Conservation (phyloP, 2,888 invertebrate genomes). For the Eilema griseolum region DNA sequence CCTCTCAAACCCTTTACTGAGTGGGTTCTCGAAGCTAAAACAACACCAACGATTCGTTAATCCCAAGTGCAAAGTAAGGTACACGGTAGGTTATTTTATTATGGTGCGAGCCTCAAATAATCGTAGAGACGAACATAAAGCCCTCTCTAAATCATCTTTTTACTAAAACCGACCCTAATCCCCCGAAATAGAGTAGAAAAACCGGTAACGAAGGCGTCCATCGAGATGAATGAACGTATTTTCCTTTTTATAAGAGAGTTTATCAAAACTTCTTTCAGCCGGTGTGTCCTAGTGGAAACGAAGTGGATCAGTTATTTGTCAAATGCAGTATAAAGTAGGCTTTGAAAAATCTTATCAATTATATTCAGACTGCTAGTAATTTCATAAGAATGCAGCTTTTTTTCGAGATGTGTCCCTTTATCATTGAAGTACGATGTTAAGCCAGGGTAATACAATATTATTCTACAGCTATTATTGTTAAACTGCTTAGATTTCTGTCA, state of each 20-base stretch:
- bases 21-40: background rate
- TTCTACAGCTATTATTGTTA: background rate
- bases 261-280: background rate
- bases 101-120: background rate
- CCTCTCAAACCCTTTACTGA: background rate
- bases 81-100: background rate
- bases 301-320: constrained; percentile 8
- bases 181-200: background rate
- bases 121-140: background rate
- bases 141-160: background rate
- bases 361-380: background rate
- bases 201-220: background rate
- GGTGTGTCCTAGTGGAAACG: background rate
- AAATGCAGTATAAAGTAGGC: background rate
- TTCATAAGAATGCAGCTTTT: background rate
- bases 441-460: background rate
- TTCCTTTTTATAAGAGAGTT: constrained; percentile 4
- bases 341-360: background rate
- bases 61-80: background rate
- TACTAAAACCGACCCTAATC: background rate
- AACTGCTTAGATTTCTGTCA: background rate
- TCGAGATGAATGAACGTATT: background rate
- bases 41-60: background rate
- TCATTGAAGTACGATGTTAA: background rate
- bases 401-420: background rate